These are phyloP conservation scores for Hyposmocoma kahamanoa DNA, from an alignment of 1,140 invertebrate genomes.

Conservation along the genomic window DNA sequence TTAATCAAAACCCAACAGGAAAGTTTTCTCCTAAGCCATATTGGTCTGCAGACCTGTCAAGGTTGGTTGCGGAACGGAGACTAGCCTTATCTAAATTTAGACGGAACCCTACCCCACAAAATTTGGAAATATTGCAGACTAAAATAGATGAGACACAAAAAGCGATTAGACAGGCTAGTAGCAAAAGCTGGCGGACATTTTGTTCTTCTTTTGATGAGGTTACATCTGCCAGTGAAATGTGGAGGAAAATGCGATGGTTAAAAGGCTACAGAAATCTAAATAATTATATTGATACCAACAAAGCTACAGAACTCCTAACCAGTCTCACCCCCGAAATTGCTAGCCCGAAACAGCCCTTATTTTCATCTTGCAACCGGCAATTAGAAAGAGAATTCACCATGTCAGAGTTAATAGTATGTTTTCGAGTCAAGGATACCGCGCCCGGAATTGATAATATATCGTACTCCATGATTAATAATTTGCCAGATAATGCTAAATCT, in stretches of 20 bases:
- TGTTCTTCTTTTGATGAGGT: not conserved
- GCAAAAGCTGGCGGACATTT: not conserved
- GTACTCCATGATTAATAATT: conserved; percentile 15
- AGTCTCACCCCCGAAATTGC: conserved; percentile 21
- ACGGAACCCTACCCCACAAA: not conserved
- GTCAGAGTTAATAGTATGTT: conserved; percentile 14
- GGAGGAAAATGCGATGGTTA: conserved; percentile 1
- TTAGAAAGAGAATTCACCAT: conserved; percentile 12
- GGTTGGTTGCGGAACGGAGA: not conserved
- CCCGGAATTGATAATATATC: conserved; percentile 18
- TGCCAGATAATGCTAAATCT: conserved; percentile 1
- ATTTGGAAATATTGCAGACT: not conserved
- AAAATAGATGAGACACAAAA: not conserved
- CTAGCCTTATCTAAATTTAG: not conserved
- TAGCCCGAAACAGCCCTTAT: conserved; percentile 3
- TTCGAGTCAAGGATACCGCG: conserved; percentile 16
- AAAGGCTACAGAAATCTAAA: not conserved
- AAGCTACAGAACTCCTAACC: conserved; percentile 9
- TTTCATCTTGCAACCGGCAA: conserved; percentile 6
- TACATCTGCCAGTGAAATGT: not conserved
- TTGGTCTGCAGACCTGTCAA: not conserved
- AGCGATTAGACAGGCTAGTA: not conserved
- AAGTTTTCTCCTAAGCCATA: not conserved
- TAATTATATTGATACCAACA: not conserved
- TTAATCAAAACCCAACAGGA: not conserved